These are phyloP conservation scores for Mus musculus DNA, from an alignment of 2,113 vertebrate genomes.

Conservation along the genomic window GRCm39 chr11:91118501-91119000, in stretches of 20 bases:
- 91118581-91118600: constrained; percentile 67
- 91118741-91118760: neutral
- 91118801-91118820: constrained; percentile 50
- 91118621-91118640: constrained; percentile 57
- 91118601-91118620: constrained; percentile 55
- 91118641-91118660: neutral
- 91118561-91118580: constrained; percentile 68
- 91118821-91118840: constrained; percentile 24
- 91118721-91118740: neutral
- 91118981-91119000: constrained; percentile 21
- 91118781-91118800: neutral
- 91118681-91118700: neutral
- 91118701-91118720: neutral
- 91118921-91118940: neutral
- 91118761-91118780: neutral
- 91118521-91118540: constrained; percentile 37
- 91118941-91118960: neutral
- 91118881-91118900: constrained; percentile 37
- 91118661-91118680: neutral
- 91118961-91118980: neutral
- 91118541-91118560: constrained; percentile 74
- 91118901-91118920: constrained; percentile 18
- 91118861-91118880: constrained; percentile 40
- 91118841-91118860: constrained; percentile 32
- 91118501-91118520: neutral